Conservation (phyloP, 2,797 vertebrate genomes). For the Enteromius anoplus region DNA sequence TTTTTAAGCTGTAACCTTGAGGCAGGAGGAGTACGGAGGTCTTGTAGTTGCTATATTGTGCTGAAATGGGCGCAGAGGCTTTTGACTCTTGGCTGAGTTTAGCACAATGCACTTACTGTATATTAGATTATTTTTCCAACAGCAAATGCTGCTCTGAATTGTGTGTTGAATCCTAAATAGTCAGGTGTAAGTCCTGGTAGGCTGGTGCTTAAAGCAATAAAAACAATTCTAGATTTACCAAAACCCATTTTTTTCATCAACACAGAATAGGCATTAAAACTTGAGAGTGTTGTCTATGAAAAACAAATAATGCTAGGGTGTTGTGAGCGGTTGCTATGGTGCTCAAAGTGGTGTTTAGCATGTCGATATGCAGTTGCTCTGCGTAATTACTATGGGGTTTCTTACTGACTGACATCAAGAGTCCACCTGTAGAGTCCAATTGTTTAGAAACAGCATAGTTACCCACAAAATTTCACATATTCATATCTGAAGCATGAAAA, state of each 20-base stretch:
- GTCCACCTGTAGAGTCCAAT: not conserved
- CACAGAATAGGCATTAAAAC: not conserved
- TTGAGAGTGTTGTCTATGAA: not conserved
- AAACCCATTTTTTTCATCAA: not conserved
- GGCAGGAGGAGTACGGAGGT: conserved; percentile 11
- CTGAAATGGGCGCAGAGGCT: conserved; percentile 5
- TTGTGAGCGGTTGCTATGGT: not conserved
- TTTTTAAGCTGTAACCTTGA: conserved; percentile 46
- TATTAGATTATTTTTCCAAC: conserved; percentile 47
- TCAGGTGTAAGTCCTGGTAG: not conserved
- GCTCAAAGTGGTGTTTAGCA: not conserved
- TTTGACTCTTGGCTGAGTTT: conserved; percentile 41
- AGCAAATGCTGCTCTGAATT: conserved; percentile 24
- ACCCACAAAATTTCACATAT: not conserved
- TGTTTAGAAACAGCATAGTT: not conserved
- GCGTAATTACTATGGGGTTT: not conserved
- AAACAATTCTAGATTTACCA: not conserved
- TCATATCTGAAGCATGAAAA: not conserved
- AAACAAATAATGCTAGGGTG: not conserved
- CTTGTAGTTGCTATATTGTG: conserved; percentile 18
- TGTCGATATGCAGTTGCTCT: not conserved
- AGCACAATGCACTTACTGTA: conserved; percentile 41
- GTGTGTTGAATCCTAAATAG: conserved; percentile 50
- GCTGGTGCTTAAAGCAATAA: not conserved
- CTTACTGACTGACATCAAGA: not conserved